Base-by-base conservation (phyloP, 2,113 vertebrate species). In the Albula glossodonta region DNA sequence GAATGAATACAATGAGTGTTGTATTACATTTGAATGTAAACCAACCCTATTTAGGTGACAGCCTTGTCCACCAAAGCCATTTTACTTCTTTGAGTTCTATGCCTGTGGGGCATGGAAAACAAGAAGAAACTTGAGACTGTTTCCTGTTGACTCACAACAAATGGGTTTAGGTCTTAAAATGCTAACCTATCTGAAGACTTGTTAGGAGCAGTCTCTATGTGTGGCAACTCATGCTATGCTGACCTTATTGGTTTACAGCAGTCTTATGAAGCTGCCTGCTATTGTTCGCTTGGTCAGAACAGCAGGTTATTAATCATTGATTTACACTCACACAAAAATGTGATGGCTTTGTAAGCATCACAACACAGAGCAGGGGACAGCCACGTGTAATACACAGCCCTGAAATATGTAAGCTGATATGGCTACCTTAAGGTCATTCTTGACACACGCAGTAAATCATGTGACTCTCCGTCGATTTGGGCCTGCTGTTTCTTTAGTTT, bases 111-210 rank as follows among this genome's bases (percentile, higher is more conserved):
- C 70, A 31, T 74, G n/a, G n/a, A 8, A n/a, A 74, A 31, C n/a
- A 31, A 74, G 70, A 31, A 74, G 70, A 74, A n/a, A 74, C 70
- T 74, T 1, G 8, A 74, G 70, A 74, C 70, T 10, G 31, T 56
- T 85, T 85, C 78, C 52, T 17, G 84, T 79, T 70, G 31, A 74
- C 48, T 78, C 56, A 13, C 51, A 78, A 25, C n/a, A 79, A 25
- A 48, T 22, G 50, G 66, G 10, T 51, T 53, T 82, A 87, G 52
- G 52, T 87, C 60, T 82, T 87, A 7, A 79, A 56, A 86, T 13
- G 52, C 13, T 17, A 78, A 83, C 83, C 63, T n/a, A 8, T 9
- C 48, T 51, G 48, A 60, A 4, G 66, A 31, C 81, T 48, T 7
- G 2, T 31, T 70, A 84, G 12, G 48, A 79, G 7, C 11, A 78